Percentiles rank a stretch among this genome's conserved stretches.
These are phyloP conservation scores for Thomomys bottae DNA, from an alignment of 2,113 vertebrate species.

Conservation along the genomic window DNA sequence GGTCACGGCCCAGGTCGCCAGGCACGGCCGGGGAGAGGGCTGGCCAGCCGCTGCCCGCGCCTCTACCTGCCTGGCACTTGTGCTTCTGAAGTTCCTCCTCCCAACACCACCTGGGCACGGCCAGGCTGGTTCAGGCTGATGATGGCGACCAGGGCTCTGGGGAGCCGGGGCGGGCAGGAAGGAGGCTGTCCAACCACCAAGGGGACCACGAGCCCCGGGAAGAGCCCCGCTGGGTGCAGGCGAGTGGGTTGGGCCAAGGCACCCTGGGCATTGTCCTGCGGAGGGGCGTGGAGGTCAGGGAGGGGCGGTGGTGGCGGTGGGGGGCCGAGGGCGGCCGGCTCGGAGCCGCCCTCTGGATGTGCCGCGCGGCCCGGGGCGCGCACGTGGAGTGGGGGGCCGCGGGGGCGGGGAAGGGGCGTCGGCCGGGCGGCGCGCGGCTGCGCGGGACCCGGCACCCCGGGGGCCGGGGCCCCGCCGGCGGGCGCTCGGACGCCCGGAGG, in stretches of 20 bases:
- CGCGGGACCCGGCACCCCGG: not conserved
- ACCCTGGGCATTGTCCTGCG: not conserved
- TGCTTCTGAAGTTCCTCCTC: not conserved
- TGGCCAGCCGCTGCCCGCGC: not conserved
- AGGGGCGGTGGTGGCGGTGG: not conserved
- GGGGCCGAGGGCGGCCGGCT: no score
- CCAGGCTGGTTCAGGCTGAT: no score
- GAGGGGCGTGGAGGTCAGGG: not conserved
- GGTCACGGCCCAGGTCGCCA: not conserved
- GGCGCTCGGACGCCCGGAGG: not conserved
- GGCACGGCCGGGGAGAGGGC: not conserved
- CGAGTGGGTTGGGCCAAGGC: not conserved
- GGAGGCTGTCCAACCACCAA: rapidly evolving
- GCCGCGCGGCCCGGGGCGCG: not conserved
- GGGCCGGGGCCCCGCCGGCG: conserved; percentile 38
- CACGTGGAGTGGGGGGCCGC: not conserved
- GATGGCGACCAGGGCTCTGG: not conserved
- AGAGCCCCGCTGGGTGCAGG: not conserved
- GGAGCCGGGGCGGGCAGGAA: not conserved
- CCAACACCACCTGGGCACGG: no score
- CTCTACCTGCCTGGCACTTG: not conserved
- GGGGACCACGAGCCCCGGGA: not conserved
- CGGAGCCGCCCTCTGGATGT: no score
- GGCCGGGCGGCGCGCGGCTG: not conserved
- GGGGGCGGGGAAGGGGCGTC: not conserved